These are phyloP conservation scores for Drosophila orosa DNA, from an alignment of 1,140 invertebrate species.

Conservation along the genomic window DNA sequence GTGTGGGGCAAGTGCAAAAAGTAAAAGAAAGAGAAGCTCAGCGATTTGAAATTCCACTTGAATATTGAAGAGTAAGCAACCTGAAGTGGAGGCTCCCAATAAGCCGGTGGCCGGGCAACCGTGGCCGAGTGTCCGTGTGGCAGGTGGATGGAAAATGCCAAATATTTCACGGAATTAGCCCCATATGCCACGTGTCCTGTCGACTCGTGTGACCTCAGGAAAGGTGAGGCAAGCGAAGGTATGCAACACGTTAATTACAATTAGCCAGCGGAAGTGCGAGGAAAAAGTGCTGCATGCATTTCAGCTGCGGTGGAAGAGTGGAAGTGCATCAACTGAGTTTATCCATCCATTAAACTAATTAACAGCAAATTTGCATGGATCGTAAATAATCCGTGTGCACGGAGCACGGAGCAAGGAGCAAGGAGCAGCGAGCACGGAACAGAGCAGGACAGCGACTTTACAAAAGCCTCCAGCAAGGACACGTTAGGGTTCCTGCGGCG, in stretches of 20 bases:
- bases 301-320: conserved; percentile 30
- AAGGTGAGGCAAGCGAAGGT: conserved; percentile 35
- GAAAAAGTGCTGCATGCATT: conserved; percentile 52
- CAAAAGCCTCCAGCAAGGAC: conserved; percentile 52
- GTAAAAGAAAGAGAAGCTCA: not conserved
- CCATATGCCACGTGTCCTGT: conserved; percentile 39
- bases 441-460: conserved; percentile 8
- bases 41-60: conserved; percentile 34
- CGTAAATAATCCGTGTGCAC: conserved; percentile 79
- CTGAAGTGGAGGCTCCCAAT: not conserved
- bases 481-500: conserved; percentile 45
- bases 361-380: conserved; percentile 83
- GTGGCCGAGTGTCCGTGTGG: not conserved
- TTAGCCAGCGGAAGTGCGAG: conserved; percentile 74
- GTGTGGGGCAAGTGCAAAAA: not conserved
- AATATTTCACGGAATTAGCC: conserved; percentile 28
- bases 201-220: conserved; percentile 6
- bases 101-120: not conserved
- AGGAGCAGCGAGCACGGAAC: not conserved
- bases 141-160: conserved; percentile 19
- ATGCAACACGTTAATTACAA: conserved; percentile 81
- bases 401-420: conserved; percentile 1
- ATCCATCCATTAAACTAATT: conserved; percentile 83
- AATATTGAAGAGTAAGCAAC: conserved; percentile 9
- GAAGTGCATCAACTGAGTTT: conserved; percentile 78